phyloP scores from a whole-genome alignment of 1,140 invertebrate genomes.

The Calliphora vicina region DNA sequence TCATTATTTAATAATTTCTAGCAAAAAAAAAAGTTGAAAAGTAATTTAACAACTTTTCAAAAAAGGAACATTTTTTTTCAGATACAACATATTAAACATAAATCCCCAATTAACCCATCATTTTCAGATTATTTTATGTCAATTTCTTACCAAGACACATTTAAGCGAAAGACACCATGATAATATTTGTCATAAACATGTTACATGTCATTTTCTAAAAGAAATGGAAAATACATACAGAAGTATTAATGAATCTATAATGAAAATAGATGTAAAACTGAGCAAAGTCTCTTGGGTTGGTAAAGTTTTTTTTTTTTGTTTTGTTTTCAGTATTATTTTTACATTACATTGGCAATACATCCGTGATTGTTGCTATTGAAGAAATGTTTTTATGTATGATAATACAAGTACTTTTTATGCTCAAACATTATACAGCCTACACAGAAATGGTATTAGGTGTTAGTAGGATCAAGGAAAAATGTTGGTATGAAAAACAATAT shows the following conservation, averaged over 20 bases:
- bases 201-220: background rate
- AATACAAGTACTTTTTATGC: background rate
- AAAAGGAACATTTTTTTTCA: background rate
- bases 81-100: background rate
- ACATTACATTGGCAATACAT: background rate
- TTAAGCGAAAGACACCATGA: background rate
- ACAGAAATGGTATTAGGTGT: background rate
- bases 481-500: background rate
- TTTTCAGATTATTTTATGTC: background rate
- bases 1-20: background rate
- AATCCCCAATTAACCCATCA: background rate
- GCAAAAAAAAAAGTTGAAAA: no score
- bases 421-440: background rate
- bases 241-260: background rate
- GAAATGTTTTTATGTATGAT: no score
- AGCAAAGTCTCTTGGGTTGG: background rate
- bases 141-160: background rate
- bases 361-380: background rate
- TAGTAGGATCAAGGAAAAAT: background rate
- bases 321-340: background rate
- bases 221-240: background rate
- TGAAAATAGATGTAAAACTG: background rate
- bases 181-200: background rate
- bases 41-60: background rate
- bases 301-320: background rate